A percentile compares a stretch with the other conserved stretches of the same genome.
phyloP scores from a whole-genome alignment of 2,888 invertebrate genomes.

The Dicycla oo region DNA sequence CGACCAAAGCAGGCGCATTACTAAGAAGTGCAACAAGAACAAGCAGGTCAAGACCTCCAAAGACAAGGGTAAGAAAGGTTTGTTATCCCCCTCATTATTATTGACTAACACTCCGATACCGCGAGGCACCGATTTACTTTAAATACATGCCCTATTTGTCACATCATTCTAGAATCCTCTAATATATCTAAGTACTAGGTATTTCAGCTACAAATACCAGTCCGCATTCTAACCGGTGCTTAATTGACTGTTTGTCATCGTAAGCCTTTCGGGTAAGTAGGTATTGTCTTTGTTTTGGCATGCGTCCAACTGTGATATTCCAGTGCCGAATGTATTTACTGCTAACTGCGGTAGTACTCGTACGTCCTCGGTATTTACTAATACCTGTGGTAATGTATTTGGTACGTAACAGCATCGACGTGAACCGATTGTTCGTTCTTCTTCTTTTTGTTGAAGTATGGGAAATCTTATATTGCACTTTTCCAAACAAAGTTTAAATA shows the following conservation, averaged over 20 bases:
- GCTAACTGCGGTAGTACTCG: background rate
- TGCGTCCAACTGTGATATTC: conserved; percentile 25
- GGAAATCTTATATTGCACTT: background rate
- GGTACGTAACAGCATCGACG: background rate
- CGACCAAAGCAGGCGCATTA: conserved; percentile 95
- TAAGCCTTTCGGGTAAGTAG: conserved; percentile 23
- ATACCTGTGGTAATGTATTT: background rate
- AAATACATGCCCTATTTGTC: background rate
- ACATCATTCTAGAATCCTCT: background rate
- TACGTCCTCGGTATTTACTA: background rate
- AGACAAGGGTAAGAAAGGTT: conserved; percentile 88
- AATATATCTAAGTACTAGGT: background rate
- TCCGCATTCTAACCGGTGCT: conserved; percentile 13
- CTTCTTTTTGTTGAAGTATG: background rate
- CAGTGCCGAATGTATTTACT: conserved; percentile 22
- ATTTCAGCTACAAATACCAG: conserved; percentile 11
- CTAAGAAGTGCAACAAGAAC: conserved; percentile 96
- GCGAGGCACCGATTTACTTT: background rate
- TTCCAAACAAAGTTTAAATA: conserved; percentile 9
- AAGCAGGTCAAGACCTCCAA: conserved; percentile 91
- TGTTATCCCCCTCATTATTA: conserved; percentile 51
- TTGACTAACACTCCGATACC: conserved; percentile 37
- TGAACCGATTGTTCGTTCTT: background rate
- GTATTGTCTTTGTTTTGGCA: conserved; percentile 27
- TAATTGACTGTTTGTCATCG: conserved; percentile 15